phyloP scores from a whole-genome alignment of 1,140 invertebrate species.

The Dendrolimus kikuchii region DNA sequence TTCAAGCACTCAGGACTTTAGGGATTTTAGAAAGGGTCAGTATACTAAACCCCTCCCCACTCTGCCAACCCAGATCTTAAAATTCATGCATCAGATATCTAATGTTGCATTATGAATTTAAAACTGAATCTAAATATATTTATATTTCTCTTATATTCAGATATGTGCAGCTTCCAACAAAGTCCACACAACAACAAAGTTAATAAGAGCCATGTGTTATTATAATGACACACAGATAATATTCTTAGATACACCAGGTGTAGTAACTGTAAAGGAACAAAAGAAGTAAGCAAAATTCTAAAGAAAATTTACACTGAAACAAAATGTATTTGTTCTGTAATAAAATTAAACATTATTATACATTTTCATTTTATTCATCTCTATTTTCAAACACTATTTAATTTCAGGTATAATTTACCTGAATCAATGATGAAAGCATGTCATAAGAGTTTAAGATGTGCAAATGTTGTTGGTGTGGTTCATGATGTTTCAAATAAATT shows the following conservation, averaged over 20 bases:
- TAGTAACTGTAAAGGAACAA: conserved; percentile 78
- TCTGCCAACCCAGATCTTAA: too few species aligned
- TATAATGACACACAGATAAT: conserved; percentile 87
- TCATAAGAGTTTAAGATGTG: conserved; percentile 76
- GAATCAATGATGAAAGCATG: conserved; percentile 78
- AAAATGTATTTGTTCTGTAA: too few species aligned
- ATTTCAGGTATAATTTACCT: conserved; percentile 78
- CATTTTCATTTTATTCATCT: not conserved
- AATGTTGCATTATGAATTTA: too few species aligned
- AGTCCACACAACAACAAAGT: conserved; percentile 89
- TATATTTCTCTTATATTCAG: conserved; percentile 64
- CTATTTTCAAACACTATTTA: not conserved
- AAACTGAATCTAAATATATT: too few species aligned
- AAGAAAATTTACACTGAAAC: not conserved
- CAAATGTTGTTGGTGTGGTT: conserved; percentile 89
- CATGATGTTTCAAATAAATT: conserved; percentile 87
- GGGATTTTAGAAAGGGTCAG: too few species aligned
- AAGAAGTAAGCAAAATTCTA: conserved; percentile 72
- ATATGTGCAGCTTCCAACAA: conserved; percentile 90
- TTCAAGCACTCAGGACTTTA: too few species aligned
- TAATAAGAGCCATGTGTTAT: conserved; percentile 81
- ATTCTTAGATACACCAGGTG: conserved; percentile 90
- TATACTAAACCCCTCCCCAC: too few species aligned
- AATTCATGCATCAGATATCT: too few species aligned
- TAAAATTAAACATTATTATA: too few species aligned